Percentiles rank a stretch among this genome's conserved stretches.
These are phyloP conservation scores for Tetranychus truncatus DNA, from an alignment of 2,888 invertebrate species.

Conservation along the genomic window DNA sequence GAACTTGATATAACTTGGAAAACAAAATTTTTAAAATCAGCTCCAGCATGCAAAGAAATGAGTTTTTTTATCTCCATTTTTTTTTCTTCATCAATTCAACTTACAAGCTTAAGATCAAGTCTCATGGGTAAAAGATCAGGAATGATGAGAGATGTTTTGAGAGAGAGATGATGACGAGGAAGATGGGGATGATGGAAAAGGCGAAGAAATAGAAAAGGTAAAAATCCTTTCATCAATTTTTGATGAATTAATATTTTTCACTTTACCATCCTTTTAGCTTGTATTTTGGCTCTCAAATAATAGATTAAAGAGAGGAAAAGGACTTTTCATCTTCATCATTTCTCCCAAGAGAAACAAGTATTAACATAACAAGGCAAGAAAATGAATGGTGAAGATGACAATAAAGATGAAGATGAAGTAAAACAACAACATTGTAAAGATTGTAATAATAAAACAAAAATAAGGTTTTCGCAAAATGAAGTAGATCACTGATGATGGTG, in stretches of 20 bases:
- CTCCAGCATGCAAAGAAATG: neutral
- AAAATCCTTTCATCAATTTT: neutral
- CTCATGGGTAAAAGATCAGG: neutral
- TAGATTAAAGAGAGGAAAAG: neutral
- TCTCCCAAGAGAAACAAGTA: neutral
- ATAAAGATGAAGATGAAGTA: neutral
- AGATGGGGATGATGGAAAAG: neutral
- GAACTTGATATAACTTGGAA: neutral
- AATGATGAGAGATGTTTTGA: neutral
- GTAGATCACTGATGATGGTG: too few species aligned
- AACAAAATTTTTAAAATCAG: neutral
- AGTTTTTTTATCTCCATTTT: neutral
- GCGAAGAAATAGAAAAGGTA: neutral
- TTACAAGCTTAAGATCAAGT: neutral
- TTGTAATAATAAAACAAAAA: neutral
- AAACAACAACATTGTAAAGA: neutral
- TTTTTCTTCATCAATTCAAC: conserved; percentile 5
- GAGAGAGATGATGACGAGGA: conserved; percentile 8
- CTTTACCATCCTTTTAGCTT: neutral
- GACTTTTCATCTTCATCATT: neutral
- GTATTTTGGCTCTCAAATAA: neutral
- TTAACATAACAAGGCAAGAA: neutral
- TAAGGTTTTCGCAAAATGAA: neutral
- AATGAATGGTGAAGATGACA: neutral
- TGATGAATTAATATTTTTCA: neutral